A percentile compares a stretch with the other conserved stretches of the same genome.
Evolutionary conservation across 2,888 invertebrate genomes (phyloP).

Genomic region (Archaeoteleia sp.): DNA sequence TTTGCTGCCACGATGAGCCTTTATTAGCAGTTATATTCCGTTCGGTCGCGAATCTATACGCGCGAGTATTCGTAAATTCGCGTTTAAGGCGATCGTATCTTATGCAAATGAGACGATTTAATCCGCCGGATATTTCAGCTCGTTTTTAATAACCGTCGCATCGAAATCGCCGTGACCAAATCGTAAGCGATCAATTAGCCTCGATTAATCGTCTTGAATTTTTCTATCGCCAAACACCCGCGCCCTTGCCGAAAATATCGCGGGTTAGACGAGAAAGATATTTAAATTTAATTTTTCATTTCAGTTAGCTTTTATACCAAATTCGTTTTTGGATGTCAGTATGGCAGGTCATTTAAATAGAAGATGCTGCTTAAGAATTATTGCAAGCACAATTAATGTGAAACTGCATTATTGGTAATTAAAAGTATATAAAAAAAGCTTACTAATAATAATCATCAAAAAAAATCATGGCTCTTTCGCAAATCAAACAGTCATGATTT

Average conservation of each 20-base stretch:
- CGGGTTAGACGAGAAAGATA: too few relatives aligned
- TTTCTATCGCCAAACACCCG: constrained; percentile 12
- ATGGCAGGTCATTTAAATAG: too few relatives aligned
- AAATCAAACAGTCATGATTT: too few relatives aligned
- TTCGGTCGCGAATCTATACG: constrained; percentile 73
- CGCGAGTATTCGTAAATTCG: constrained; percentile 73
- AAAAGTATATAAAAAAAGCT: too few relatives aligned
- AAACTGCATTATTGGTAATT: too few relatives aligned
- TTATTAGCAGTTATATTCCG: constrained; percentile 74
- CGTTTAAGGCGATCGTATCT: constrained; percentile 64
- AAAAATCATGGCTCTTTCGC: too few relatives aligned
- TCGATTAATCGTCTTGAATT: constrained; percentile 43
- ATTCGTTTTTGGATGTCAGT: too few relatives aligned
- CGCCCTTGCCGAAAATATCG: neutral
- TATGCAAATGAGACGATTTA: constrained; percentile 75
- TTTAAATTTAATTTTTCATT: too few relatives aligned
- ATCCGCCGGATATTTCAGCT: constrained; percentile 70
- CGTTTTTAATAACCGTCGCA: constrained; percentile 69
- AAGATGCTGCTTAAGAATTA: too few relatives aligned
- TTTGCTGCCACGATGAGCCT: constrained; percentile 72
- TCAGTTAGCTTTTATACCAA: too few relatives aligned
- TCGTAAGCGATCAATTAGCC: constrained; percentile 58
- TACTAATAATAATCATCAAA: too few relatives aligned
- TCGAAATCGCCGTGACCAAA: constrained; percentile 47
- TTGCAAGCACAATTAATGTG: too few relatives aligned